Base-by-base conservation (phyloP, 2,113 vertebrate species). In the Hypanus sabinus region DNA sequence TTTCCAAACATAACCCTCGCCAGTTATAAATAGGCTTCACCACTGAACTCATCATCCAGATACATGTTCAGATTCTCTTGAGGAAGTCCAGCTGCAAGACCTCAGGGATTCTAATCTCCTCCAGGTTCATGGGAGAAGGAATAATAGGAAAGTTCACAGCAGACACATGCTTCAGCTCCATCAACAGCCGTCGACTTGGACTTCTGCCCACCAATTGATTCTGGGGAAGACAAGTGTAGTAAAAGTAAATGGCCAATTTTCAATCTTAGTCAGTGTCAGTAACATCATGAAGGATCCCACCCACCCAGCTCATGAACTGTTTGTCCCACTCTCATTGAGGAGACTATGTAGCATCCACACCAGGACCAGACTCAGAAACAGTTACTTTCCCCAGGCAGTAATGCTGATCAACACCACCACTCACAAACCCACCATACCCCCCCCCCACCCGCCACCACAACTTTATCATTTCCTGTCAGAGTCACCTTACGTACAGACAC, bases 131-230 rank as follows among this genome's bases (percentile, higher is more conserved):
- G 5, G 94, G 36, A 33, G 94, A 94, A 33, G 94, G 94, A 18
- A 87, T 73, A 33, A 94, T 87, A 55, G 96, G 97, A 95, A 98
- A 97, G 0, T 96, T 97, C 95, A 97, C 97, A 0, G 97, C 97
- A 95, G 97, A 97, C 93, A 96, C 95, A 76, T 94, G 95, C 30
- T 95, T 95, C 27, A 96, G 96, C 1, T 97, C 97, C 95, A 96
- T 94, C 70, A 98, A 95, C 46, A 97, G 95, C 95, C 97, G 97
- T 0, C 95, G 94, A 3, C 14, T 79, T n/a, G 94, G 9, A 0
- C 3, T 0, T 76, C 7, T 93, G 1, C 30, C 91, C 62, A 62
- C 94, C 36, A 95, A 94, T 8, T 0, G 16, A 0, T 16, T 85
- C 94, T 95, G 94, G 0, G 0, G n/a, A 93, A 81, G 77, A 94